Base-by-base conservation (phyloP, 2,797 vertebrate species). In the Triplophysa yarkandensis region DNA sequence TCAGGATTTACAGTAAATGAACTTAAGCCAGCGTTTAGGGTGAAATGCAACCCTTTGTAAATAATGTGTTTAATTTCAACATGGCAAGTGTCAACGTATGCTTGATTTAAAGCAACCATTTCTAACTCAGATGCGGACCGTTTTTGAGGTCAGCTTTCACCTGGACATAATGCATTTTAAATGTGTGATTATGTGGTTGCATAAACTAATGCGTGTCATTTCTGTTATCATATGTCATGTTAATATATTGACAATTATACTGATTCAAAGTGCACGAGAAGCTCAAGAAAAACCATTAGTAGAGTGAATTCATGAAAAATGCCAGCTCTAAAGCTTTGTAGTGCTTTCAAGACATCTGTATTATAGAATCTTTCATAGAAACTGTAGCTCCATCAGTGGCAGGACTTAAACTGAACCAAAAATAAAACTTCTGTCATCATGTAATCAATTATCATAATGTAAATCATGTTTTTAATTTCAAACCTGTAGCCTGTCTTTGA, bases 1-100 rank as follows among this genome's bases (percentile, higher is more conserved):
- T 71, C 43, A 46, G 46, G 52, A 66, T 67, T 61, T 68, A 68
- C 19, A 50, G 30, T 78, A 69, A 48, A 48, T 76, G 52, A 76
- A 65, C 46, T 65, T 61, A 19, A 16, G 16, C 55, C 21, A 70
- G 43, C 23, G 30, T 52, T 61, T 54, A 16, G 48, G 19, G 62
- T 23, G 21, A 28, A 28, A 34, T n/a, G 48, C 50, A 30, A 54
- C 46, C n/a, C 23, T 52, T 71, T 30, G 5, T 11, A 44, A 25
- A 32, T 34, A 23, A 58, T 68, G 34, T 44, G 17, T 48, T 34
- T 14, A 36, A 61, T 36, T 34, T 65, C 4, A 34, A 25, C n/a
- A 13, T 61, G 55, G 14, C 32, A 46, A 58, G 14, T 32, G 55
- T 58, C 55, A 58, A n/a, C 11, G 28, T 2, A 13, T 11, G 16